Conservation (phyloP, 2,888 invertebrate genomes). For the Tiliacea citrago region DNA sequence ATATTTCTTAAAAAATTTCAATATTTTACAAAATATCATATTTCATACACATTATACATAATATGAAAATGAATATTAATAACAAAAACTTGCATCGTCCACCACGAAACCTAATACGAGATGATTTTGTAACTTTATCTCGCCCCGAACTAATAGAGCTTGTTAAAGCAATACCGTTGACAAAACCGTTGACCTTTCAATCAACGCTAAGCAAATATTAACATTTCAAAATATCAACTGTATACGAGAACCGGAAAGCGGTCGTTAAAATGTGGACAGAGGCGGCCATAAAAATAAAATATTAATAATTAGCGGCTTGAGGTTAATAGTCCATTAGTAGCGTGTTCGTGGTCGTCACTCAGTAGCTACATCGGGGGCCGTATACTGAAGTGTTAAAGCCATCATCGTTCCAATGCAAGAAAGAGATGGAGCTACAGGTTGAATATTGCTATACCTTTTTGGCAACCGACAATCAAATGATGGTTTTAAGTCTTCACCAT, state of each 20-base stretch:
- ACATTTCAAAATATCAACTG: constrained; percentile 81
- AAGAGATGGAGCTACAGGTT: constrained; percentile 7
- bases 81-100: constrained; percentile 63
- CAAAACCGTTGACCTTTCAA: constrained; percentile 83
- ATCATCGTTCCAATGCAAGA: constrained; percentile 24
- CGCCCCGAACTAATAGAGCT: constrained; percentile 71
- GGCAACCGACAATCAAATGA: neutral
- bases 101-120: constrained; percentile 73
- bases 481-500: neutral
- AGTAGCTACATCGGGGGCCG: constrained; percentile 48
- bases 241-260: constrained; percentile 84
- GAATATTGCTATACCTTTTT: constrained; percentile 2
- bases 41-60: constrained; percentile 66
- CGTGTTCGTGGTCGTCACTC: constrained; percentile 71
- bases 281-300: constrained; percentile 86
- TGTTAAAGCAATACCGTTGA: constrained; percentile 72
- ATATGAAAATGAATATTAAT: constrained; percentile 70
- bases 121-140: constrained; percentile 78
- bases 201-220: constrained; percentile 83
- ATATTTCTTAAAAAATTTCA: constrained; percentile 64
- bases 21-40: constrained; percentile 72
- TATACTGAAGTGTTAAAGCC: constrained; percentile 28
- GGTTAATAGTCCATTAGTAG: constrained; percentile 85
- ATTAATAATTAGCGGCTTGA: constrained; percentile 86
- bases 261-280: constrained; percentile 83